Percentiles rank a stretch among this genome's conserved stretches.
Conservation (phyloP, 37 sponge, comb jelly and placozoan genomes). For the Haliclona indistincta region DNA sequence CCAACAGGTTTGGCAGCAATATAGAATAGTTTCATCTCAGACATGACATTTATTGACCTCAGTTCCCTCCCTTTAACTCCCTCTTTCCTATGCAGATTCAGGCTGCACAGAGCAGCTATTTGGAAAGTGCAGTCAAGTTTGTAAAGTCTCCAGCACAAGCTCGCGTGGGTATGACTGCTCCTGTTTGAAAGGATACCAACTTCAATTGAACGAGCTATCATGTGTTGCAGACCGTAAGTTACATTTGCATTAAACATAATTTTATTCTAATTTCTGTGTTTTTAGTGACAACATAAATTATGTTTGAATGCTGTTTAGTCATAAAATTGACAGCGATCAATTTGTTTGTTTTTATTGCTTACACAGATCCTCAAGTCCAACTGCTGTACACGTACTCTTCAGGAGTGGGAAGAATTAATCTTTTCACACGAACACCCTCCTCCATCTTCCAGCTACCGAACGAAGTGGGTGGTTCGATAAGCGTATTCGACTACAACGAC, state of each 20-base stretch:
- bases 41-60: too few species aligned
- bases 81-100: not conserved
- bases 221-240: slow-evolving; percentile 43
- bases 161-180: slow-evolving; percentile 36
- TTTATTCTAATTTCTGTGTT: not conserved
- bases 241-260: not conserved
- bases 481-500: too few species aligned
- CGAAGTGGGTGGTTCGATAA: too few species aligned
- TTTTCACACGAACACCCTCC: too few species aligned
- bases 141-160: not conserved
- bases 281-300: not conserved
- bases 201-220: slow-evolving; percentile 31
- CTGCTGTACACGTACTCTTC: too few species aligned
- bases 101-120: slow-evolving; percentile 34
- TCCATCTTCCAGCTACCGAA: too few species aligned
- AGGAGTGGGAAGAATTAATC: too few species aligned
- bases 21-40: too few species aligned
- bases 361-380: too few species aligned
- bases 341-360: slow-evolving; percentile 28
- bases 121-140: slow-evolving; percentile 50
- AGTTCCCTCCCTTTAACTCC: not conserved
- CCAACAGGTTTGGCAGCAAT: too few species aligned
- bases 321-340: slow-evolving; percentile 56
- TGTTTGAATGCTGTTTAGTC: slow-evolving; percentile 7
- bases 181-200: slow-evolving; percentile 34